Evolutionary conservation across 1,140 invertebrate genomes (phyloP).

Genomic region (Drosophila rufa): DNA sequence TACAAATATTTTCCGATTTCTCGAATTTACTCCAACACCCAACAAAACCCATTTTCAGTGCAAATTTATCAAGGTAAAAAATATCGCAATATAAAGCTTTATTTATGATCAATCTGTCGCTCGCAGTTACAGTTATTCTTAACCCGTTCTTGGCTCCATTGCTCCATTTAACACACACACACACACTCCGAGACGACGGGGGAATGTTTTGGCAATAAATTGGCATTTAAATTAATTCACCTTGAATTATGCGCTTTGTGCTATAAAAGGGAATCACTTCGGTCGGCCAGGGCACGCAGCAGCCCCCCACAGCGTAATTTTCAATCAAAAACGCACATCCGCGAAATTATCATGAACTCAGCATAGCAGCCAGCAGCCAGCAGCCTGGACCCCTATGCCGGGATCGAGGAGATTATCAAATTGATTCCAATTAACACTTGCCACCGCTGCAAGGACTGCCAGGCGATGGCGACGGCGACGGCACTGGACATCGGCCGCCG

Average conservation of each 20-base stretch:
- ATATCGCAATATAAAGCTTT: constrained; percentile 24
- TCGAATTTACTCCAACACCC: background rate
- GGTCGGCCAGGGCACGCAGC: constrained; percentile 27
- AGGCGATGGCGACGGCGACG: constrained; percentile 16
- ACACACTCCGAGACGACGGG: constrained; percentile 4
- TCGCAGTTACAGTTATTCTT: constrained; percentile 60
- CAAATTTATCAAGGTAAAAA: constrained; percentile 40
- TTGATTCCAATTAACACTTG: constrained; percentile 85
- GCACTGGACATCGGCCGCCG: constrained; percentile 27
- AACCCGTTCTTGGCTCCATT: constrained; percentile 15
- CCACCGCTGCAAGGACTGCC: constrained; percentile 70
- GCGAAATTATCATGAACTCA: constrained; percentile 83
- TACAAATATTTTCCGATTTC: background rate
- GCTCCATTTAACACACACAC: constrained; percentile 57
- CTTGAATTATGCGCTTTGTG: constrained; percentile 78
- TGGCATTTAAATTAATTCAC: constrained; percentile 85
- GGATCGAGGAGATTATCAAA: constrained; percentile 79
- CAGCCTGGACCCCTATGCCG: constrained; percentile 17
- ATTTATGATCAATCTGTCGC: constrained; percentile 75
- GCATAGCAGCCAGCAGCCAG: constrained; percentile 52
- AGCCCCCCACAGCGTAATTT: constrained; percentile 83
- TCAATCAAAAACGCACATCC: constrained; percentile 83
- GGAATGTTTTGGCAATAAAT: constrained; percentile 79
- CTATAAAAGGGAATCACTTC: constrained; percentile 41
- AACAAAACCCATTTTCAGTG: constrained; percentile 1